phyloP scores from a whole-genome alignment of 2,888 invertebrate species.

The Polyommatus icarus region DNA sequence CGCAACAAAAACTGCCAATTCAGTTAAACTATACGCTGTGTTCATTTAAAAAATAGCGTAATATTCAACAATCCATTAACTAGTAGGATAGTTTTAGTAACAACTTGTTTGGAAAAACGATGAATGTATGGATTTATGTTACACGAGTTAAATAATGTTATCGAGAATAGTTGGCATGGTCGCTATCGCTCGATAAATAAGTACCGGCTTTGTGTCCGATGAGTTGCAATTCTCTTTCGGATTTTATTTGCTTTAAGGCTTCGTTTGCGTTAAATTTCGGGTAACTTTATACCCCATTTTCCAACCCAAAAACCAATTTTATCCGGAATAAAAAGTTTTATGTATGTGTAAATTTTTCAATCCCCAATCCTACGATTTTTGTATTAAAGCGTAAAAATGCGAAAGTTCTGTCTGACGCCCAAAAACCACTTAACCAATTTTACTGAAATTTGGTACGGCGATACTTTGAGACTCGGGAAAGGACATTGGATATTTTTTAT shows the following conservation, averaged over 20 bases:
- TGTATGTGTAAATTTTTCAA: not conserved
- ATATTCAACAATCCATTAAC: constrained; percentile 28
- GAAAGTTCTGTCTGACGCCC: too few relatives aligned
- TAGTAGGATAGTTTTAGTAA: constrained; percentile 8
- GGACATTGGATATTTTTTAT: too few relatives aligned
- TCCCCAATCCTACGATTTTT: not conserved
- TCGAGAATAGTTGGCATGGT: constrained; percentile 34
- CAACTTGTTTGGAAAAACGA: constrained; percentile 25
- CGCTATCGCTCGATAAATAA: constrained; percentile 38
- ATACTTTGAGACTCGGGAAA: too few relatives aligned
- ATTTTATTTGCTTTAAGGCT: constrained; percentile 8
- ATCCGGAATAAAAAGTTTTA: not conserved
- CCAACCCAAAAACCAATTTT: not conserved
- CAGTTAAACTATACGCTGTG: not conserved
- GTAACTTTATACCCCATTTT: not conserved
- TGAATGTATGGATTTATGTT: constrained; percentile 31
- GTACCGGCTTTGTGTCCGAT: constrained; percentile 27
- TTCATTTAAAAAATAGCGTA: constrained; percentile 2
- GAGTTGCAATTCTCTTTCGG: constrained; percentile 11
- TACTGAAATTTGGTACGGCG: too few relatives aligned
- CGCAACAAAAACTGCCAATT: not conserved
- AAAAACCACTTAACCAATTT: too few relatives aligned
- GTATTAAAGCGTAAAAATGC: too few relatives aligned
- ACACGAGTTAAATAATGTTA: constrained; percentile 34
- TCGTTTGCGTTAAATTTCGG: not conserved